Base-by-base conservation (phyloP, 2,797 vertebrate species). In the Crocodylus rhombifer region DNA sequence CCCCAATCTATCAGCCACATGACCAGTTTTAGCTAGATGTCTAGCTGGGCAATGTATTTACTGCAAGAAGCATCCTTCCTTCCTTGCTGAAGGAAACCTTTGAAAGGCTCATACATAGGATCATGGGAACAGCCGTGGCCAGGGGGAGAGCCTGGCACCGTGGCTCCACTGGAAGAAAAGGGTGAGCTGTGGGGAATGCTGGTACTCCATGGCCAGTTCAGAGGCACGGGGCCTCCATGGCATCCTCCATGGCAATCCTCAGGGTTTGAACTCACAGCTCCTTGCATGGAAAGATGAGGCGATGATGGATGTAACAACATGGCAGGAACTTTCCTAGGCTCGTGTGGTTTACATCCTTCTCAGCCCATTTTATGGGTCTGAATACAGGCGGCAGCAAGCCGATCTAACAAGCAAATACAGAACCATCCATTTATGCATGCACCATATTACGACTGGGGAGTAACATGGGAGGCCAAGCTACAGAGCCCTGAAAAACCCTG, bases 51-150 rank as follows among this genome's bases (percentile, higher is more conserved):
- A 92, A 88, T 76, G 86, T 91, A 95, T 94, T 92, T 97, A 95
- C 92, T 92, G 96, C 42, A 95, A 86, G 95, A 95, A 95, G 95
- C 89, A 82, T 90, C 87, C 90, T 42, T 42, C 42, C 42, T 42
- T 96, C 17, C 64, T 92, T 95, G 94, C 93, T 95, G 93, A 92
- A 94, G 95, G 90, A 91, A 92, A 96, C 95, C 84, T 90, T 90
- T 91, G 83, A 80, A 92, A 63, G 77, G 92, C 88, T 23, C 57
- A 2, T 16, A 87, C 55, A 84, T 5, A 88, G 77, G 88, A 94
- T 89, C 88, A 61, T 4, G 63, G 62, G 82, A 87, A 83, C 20
- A 28, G 58, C 62, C 79, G 28, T 0, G 2, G 16, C 62, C 63
- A 3, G 5, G 55, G 17, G 0, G 2, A 9, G n/a, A 14, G 1